Evolutionary conservation across 2,888 invertebrate genomes (phyloP), one percentile per base, ranked within the genome.

Genomic region (Tuberolachnus salignus): DNA sequence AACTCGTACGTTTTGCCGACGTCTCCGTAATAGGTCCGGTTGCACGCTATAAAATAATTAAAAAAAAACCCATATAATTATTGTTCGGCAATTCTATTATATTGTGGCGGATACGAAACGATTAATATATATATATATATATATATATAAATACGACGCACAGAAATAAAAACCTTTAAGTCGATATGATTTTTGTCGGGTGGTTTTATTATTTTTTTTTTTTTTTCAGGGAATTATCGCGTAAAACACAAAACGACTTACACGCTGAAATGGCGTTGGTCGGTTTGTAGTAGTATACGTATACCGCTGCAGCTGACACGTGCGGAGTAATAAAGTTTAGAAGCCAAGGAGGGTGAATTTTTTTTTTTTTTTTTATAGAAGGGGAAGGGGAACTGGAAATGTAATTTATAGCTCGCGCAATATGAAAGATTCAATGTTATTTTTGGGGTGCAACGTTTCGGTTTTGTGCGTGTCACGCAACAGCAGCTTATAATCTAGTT

Each of bases 1-100:
- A 95, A 85, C 83, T 93, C 91, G 85, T 95, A 95, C 1, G 94
- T 94, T 83, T 92, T 90, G 9, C 94, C 95, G 75, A 94, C 91
- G 84, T 95, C 93, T 1, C 95, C 95, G 83, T 92, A 94, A 86
- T 95, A 95, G 6, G 96, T 95, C 84, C 92, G 91, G 87, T 95
- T 95, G 87, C 95, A 96, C 70, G 92, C 94, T 94, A 89, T 64
- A 83, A 82, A 64, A 67, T 8, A 21, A 55, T 19, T 42, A 1
- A 4, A 53, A 42, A 34, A 46, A 11, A 19, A 14, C 3, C 3
- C 0, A n/a, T 21, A 23, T 46, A 16, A 16, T 21, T 63, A 1
- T 44, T 19, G 13, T 6, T 0, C 21, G 6, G 11, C 42, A 13
- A 59, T 2, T 57, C 6, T 26, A 26, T 26, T 23, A 57, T 23